Evolutionary conservation across 1,140 invertebrate species (phyloP).

Genomic region (Trachymyrmex cornetzi): DNA sequence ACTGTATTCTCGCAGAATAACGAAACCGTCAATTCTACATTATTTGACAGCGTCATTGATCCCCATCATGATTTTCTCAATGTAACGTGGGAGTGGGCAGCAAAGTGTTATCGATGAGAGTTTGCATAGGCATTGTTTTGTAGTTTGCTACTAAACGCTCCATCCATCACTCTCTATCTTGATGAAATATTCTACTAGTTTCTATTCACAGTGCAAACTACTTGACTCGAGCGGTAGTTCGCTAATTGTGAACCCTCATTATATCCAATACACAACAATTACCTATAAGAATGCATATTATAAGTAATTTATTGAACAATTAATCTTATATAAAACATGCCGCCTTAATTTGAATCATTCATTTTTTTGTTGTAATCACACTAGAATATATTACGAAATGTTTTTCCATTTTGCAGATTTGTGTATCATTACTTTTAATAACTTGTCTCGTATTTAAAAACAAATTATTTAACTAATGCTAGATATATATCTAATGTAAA

Average conservation of each 20-base stretch:
- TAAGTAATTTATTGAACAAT: constrained; percentile 21
- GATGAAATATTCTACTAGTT: constrained; percentile 72
- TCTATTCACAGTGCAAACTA: constrained; percentile 72
- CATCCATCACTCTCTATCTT: constrained; percentile 75
- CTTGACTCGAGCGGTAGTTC: constrained; percentile 39
- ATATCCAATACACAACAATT: constrained; percentile 37
- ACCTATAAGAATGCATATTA: constrained; percentile 35
- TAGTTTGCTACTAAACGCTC: constrained; percentile 73
- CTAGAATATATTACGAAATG: neutral
- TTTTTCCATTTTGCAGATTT: constrained; percentile 14
- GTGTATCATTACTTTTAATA: neutral
- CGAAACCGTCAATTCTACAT: neutral
- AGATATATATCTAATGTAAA: neutral
- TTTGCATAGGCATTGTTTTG: constrained; percentile 74
- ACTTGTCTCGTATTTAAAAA: constrained; percentile 1
- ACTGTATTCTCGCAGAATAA: neutral
- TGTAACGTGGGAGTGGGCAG: constrained; percentile 65
- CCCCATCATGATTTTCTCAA: constrained; percentile 64
- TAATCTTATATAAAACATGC: neutral
- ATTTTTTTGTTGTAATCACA: neutral
- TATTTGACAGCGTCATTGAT: constrained; percentile 42
- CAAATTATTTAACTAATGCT: neutral
- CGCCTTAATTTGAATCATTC: neutral
- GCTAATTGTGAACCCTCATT: constrained; percentile 73
- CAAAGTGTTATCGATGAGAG: constrained; percentile 74